phyloP scores from a whole-genome alignment of 2,797 vertebrate species.

The Lepidocolaptes lacrymiger region DNA sequence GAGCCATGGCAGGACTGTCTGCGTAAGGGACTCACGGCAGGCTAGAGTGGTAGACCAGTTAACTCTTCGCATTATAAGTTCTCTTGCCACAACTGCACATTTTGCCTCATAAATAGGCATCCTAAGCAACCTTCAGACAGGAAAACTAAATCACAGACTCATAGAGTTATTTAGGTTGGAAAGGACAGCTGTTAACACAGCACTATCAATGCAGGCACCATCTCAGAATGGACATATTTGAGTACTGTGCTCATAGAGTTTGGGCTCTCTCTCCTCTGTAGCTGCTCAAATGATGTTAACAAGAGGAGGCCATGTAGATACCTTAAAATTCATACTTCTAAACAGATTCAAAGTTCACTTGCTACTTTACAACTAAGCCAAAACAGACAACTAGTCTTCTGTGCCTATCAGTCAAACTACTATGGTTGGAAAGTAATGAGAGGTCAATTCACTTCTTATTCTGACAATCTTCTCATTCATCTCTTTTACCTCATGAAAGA shows the following conservation, averaged over 20 bases:
- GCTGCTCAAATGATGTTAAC: not conserved
- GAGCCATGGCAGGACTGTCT: not conserved
- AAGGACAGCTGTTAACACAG: not conserved
- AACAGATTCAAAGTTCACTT: not conserved
- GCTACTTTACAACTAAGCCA: not conserved
- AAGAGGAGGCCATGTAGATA: not conserved
- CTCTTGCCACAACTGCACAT: accelerated
- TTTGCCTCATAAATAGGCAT: not conserved
- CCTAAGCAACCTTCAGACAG: not conserved
- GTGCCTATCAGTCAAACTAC: not conserved
- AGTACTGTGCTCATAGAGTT: not conserved
- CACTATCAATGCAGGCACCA: not conserved
- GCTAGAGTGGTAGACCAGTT: not conserved
- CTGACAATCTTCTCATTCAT: not conserved
- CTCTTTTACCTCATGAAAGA: not conserved
- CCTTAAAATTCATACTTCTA: not conserved
- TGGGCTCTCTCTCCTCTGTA: not conserved
- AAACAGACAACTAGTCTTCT: not conserved
- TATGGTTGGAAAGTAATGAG: not conserved
- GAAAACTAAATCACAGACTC: not conserved
- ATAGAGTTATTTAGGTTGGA: not conserved
- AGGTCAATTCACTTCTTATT: not conserved
- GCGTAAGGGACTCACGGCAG: accelerated
- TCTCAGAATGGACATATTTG: not conserved
- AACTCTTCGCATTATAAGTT: not conserved